Evolutionary conservation across 2,113 vertebrate species (phyloP).

Genomic region (Arothron firmamentum): DNA sequence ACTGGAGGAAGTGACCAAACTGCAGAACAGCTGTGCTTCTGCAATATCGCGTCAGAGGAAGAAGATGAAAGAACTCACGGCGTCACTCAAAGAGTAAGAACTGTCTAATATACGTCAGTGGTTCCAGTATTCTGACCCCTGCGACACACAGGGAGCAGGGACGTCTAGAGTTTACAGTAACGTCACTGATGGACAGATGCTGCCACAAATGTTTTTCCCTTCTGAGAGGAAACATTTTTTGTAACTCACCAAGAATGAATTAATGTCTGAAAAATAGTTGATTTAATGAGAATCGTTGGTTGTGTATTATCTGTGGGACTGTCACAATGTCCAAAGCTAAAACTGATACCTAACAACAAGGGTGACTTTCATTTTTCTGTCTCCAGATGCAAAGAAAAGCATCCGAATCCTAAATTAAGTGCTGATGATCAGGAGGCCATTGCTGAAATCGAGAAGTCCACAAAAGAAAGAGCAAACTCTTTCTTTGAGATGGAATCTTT

Average conservation of each 20-base stretch:
- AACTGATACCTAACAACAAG: no score
- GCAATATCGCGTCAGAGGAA: conserved; percentile 87
- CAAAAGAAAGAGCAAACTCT: conserved; percentile 79
- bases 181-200: no score
- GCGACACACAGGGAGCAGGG: no score
- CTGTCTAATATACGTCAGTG: neutral
- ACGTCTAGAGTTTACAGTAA: no score
- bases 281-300: no score
- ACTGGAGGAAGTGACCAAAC: conserved; percentile 87
- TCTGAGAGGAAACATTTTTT: no score
- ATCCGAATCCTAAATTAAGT: neutral
- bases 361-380: neutral
- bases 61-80: conserved; percentile 81
- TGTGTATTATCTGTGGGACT: no score
- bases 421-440: conserved; percentile 61
- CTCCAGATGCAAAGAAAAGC: conserved; percentile 77
- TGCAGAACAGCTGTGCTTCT: conserved; percentile 81
- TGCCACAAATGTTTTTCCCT: no score
- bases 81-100: conserved; percentile 77
- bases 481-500: conserved; percentile 98
- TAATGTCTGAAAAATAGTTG: no score
- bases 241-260: no score
- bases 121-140: no score
- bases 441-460: conserved; percentile 76
- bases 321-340: no score